These are phyloP conservation scores for Gymnoscopelus braueri DNA, from an alignment of 2,797 vertebrate genomes.

Conservation along the genomic window DNA sequence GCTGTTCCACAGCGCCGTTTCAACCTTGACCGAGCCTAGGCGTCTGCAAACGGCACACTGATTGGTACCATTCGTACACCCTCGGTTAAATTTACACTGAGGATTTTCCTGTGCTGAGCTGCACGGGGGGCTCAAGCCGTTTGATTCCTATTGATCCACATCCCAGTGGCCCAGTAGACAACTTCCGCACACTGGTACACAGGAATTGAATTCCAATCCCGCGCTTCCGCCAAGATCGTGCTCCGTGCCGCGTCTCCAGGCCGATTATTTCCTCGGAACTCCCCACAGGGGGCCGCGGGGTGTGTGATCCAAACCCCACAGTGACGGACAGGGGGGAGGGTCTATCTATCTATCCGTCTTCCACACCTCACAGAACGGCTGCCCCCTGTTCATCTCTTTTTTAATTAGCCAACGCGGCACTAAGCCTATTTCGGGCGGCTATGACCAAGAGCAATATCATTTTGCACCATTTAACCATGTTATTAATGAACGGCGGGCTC, in stretches of 20 bases:
- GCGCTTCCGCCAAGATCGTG: slow-evolving; percentile 60
- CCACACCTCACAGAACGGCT: slow-evolving; percentile 42
- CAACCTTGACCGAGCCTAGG: slow-evolving; percentile 51
- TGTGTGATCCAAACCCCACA: slow-evolving; percentile 36
- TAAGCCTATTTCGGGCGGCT: slow-evolving; percentile 19
- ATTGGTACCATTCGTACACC: neutral
- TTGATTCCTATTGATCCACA: slow-evolving; percentile 58
- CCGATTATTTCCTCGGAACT: slow-evolving; percentile 28
- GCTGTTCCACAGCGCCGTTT: slow-evolving; percentile 41
- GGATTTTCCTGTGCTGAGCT: slow-evolving; percentile 52
- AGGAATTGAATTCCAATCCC: slow-evolving; percentile 72
- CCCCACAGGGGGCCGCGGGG: slow-evolving; percentile 19
- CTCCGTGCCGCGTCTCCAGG: slow-evolving; percentile 38
- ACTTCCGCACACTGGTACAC: slow-evolving; percentile 61
- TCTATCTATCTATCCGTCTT: slow-evolving; percentile 33
- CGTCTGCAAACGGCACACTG: slow-evolving; percentile 48
- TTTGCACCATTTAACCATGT: slow-evolving; percentile 65
- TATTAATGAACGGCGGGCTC: slow-evolving; percentile 64
- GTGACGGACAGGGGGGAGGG: slow-evolving; percentile 12
- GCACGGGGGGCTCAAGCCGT: slow-evolving; percentile 46
- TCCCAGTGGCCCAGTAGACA: slow-evolving; percentile 58
- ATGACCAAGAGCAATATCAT: slow-evolving; percentile 64
- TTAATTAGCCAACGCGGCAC: slow-evolving; percentile 60
- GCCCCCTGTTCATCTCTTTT: slow-evolving; percentile 64
- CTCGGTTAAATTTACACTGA: slow-evolving; percentile 2